Evolutionary conservation across 2,797 vertebrate genomes (phyloP).

Genomic region (Alcedo quadribrachys): DNA sequence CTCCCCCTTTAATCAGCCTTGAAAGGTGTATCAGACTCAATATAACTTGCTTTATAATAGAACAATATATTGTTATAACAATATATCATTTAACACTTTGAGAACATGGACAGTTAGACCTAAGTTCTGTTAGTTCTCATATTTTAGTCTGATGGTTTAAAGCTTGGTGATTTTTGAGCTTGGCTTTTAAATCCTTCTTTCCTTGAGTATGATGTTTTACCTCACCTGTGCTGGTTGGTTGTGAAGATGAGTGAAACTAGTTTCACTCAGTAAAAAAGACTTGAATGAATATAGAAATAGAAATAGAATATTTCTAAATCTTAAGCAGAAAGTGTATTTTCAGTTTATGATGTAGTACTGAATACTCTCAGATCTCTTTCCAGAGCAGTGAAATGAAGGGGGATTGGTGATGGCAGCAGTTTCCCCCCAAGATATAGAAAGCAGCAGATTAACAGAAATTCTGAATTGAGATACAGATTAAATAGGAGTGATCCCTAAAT

Average conservation of each 20-base stretch:
- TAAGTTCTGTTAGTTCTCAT: not conserved
- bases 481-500: not conserved
- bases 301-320: not conserved
- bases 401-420: not conserved
- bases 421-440: not conserved
- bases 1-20: not conserved
- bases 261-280: not conserved
- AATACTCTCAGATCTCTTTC: not conserved
- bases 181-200: not conserved
- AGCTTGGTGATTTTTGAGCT: too few relatives aligned
- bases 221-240: not conserved
- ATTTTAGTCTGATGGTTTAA: not conserved
- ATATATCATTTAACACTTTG: not conserved
- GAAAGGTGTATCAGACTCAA: not conserved
- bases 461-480: not conserved
- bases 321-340: not conserved
- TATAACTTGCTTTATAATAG: not conserved
- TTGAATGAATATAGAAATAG: not conserved
- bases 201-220: not conserved
- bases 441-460: not conserved
- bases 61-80: too few relatives aligned
- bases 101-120: not conserved
- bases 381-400: not conserved
- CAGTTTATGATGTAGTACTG: not conserved
- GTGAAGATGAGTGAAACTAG: too few relatives aligned